Conservation (phyloP, 2,888 invertebrate species). For the Tinea pellionella region DNA sequence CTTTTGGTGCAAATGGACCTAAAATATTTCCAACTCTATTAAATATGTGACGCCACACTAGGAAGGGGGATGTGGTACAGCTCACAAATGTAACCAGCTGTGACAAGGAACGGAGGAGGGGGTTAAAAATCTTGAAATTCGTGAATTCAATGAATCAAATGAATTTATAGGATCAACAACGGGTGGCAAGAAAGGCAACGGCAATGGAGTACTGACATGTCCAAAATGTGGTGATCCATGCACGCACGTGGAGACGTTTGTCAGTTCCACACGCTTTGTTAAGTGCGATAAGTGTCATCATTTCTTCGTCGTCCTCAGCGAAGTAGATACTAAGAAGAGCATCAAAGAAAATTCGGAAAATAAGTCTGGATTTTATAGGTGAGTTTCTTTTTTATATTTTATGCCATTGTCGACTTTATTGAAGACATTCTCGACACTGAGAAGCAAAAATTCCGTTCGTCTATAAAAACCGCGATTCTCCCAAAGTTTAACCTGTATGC, state of each 20-base stretch:
- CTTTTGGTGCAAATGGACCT: too few relatives aligned
- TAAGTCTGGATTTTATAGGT: constrained; percentile 75
- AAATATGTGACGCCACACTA: too few relatives aligned
- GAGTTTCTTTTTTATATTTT: constrained; percentile 17
- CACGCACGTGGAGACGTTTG: constrained; percentile 96
- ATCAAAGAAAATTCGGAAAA: constrained; percentile 82
- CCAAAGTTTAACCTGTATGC: too few relatives aligned
- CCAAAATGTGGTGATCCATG: constrained; percentile 98
- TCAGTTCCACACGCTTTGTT: constrained; percentile 95
- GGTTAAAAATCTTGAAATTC: neutral
- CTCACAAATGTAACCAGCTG: too few relatives aligned
- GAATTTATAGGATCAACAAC: neutral
- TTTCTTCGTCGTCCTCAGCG: constrained; percentile 95
- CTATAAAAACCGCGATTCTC: too few relatives aligned
- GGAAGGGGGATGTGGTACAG: too few relatives aligned
- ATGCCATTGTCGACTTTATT: neutral
- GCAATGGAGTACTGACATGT: constrained; percentile 78
- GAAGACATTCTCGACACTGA: too few relatives aligned
- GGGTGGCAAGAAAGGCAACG: constrained; percentile 68
- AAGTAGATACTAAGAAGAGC: constrained; percentile 89
- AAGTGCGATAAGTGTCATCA: constrained; percentile 99
- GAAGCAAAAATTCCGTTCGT: too few relatives aligned
- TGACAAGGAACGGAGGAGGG: too few relatives aligned
- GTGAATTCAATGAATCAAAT: too few relatives aligned
- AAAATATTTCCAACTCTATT: too few relatives aligned